phyloP scores from a whole-genome alignment of 2,113 vertebrate species.

The Varanus salvator region DNA sequence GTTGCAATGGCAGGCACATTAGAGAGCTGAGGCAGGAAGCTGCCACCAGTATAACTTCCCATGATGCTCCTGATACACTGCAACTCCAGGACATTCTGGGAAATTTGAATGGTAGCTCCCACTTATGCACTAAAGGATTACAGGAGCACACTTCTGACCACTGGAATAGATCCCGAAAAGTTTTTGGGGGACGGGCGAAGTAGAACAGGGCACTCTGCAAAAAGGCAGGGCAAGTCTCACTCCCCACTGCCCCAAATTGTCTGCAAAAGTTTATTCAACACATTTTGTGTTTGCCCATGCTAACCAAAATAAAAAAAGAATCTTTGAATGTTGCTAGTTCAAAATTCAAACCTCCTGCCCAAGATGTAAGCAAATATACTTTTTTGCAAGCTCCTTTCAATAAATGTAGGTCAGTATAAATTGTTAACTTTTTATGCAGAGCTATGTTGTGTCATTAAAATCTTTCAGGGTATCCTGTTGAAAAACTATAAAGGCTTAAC shows the following conservation, averaged over 20 bases:
- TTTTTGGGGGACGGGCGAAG: no score
- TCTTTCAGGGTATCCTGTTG: constrained; percentile 37
- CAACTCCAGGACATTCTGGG: no score
- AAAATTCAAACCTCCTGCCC: constrained; percentile 27
- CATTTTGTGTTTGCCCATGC: constrained; percentile 25
- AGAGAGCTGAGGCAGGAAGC: no score
- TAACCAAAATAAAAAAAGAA: constrained; percentile 17
- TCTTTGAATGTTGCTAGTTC: neutral
- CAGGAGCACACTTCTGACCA: neutral
- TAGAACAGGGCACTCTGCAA: neutral
- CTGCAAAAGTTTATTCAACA: constrained; percentile 5
- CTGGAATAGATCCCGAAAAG: neutral
- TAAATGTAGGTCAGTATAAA: constrained; percentile 30
- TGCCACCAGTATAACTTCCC: no score
- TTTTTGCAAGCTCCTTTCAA: constrained; percentile 41
- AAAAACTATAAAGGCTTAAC: constrained; percentile 51
- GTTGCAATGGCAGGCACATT: no score
- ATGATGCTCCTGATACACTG: no score
- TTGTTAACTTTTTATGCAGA: constrained; percentile 40
- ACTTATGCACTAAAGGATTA: neutral
- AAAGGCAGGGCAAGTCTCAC: neutral
- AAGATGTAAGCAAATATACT: constrained; percentile 40
- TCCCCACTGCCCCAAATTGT: neutral
- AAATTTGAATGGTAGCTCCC: no score
- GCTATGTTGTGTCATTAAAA: constrained; percentile 44